Percentiles rank a stretch among this genome's conserved stretches.
phyloP scores from a whole-genome alignment of 2,888 invertebrate species.

The Villa cingulata region DNA sequence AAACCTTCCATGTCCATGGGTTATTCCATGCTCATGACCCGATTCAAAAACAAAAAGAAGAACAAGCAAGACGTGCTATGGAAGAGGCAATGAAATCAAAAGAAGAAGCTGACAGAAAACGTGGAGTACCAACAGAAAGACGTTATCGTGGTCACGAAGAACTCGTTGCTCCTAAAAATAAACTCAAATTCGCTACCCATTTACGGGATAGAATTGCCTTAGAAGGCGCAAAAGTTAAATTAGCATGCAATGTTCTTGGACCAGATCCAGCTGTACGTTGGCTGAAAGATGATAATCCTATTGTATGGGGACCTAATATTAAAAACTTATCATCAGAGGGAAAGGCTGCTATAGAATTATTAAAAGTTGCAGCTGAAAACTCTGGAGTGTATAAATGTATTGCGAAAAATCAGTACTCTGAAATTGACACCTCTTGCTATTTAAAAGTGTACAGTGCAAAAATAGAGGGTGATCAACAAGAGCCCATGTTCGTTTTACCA shows the following conservation, averaged over 20 bases:
- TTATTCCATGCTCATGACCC: slow-evolving; percentile 32
- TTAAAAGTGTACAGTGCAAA: slow-evolving; percentile 38
- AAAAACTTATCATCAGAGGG: slow-evolving; percentile 51
- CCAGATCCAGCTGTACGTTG: slow-evolving; percentile 57
- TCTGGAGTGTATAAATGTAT: slow-evolving; percentile 72
- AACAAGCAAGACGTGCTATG: slow-evolving; percentile 28
- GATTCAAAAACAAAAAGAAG: slow-evolving; percentile 28
- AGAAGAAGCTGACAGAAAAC: slow-evolving; percentile 30
- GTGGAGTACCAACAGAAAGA: slow-evolving; percentile 20
- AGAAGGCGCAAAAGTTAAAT: slow-evolving; percentile 57
- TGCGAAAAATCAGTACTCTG: slow-evolving; percentile 61
- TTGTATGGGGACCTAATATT: slow-evolving; percentile 44
- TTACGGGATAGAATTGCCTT: slow-evolving; percentile 64
- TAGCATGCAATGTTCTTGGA: slow-evolving; percentile 65
- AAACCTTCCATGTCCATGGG: slow-evolving; percentile 37
- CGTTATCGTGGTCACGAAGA: slow-evolving; percentile 20
- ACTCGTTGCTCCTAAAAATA: slow-evolving; percentile 30
- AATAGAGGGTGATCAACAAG: slow-evolving; percentile 30
- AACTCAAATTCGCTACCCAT: slow-evolving; percentile 51
- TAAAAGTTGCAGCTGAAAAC: slow-evolving; percentile 50
- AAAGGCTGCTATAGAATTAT: slow-evolving; percentile 58
- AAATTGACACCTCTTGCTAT: slow-evolving; percentile 55
- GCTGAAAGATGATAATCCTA: slow-evolving; percentile 56
- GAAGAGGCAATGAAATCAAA: slow-evolving; percentile 32
- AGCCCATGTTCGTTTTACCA: slow-evolving; percentile 38